Base-by-base conservation (phyloP, 2,888 invertebrate genomes). In the Mesorhabditis sp. region DNA sequence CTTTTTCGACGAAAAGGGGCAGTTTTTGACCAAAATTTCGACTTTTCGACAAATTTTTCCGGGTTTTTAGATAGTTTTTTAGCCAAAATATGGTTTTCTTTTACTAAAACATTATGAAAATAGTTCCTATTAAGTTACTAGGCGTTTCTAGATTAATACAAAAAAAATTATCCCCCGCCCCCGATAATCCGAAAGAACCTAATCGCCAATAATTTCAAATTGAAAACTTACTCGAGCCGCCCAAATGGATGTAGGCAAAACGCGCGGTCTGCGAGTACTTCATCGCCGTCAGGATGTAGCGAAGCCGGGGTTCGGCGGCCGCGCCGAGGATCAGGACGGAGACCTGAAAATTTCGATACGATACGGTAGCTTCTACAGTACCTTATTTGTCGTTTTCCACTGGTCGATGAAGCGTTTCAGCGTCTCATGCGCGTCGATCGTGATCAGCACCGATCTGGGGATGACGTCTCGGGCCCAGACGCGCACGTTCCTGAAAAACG, bases 391-490 rank as follows among this genome's bases (percentile, higher is more conserved):
- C 15, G 69, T 43, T 66, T 73, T 75, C 81, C 82, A 84, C 65
- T 75, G 78, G 58, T 83, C 83, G 28, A 83, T 71, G 70, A 83
- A 84, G 43, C 83, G 73, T 44, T 74, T 71, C 63, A 84, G 68
- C 28, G 70, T 72, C 41, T 73, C 70, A 68, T 80, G 73, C 6
- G 76, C 72, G 62, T 73, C 74, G 65, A 83, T 63, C 43, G 68
- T 70, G 5, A 69, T 73, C 58, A 83, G 70, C 67, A 76, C 81
- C 43, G 81, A 79, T 67, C 44, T 86, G 81, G 78, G 88, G 81
- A 74, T 87, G 69, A 70, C 81, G 75, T 78, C 87, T 75, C 71
- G 86, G 74, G 83, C 88, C 85, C 76, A 87, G 13, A 79, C 43
- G 80, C 72, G 85, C 69, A 74, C 87, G 70, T 62, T 66, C 74